phyloP scores from a whole-genome alignment of 2,888 invertebrate genomes.

The Sarcophaga subvicina region DNA sequence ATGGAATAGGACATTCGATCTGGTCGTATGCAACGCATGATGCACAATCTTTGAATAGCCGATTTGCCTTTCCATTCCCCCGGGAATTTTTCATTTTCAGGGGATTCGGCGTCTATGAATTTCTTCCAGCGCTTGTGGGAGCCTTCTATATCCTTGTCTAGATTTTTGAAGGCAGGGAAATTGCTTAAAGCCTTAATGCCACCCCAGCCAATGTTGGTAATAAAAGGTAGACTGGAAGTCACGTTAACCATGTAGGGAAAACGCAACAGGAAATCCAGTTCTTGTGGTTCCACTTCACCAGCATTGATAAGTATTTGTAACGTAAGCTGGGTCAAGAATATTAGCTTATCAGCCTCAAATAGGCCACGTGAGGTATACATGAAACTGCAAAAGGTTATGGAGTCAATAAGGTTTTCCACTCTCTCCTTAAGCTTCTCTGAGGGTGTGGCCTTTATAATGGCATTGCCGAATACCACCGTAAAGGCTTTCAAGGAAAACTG shows the following conservation, averaged over 20 bases:
- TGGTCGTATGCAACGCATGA: constrained; percentile 94
- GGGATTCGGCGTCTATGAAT: constrained; percentile 94
- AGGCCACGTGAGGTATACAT: constrained; percentile 94
- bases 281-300: constrained; percentile 87
- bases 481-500: constrained; percentile 98
- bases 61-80: constrained; percentile 98
- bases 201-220: constrained; percentile 90
- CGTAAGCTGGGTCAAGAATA: constrained; percentile 93
- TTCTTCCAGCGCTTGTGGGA: constrained; percentile 96
- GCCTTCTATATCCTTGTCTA: constrained; percentile 96
- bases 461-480: constrained; percentile 92
- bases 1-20: constrained; percentile 96
- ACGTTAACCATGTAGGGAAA: constrained; percentile 91
- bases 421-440: constrained; percentile 88
- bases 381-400: constrained; percentile 93
- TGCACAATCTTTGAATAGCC: constrained; percentile 92
- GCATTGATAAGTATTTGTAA: constrained; percentile 85
- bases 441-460: constrained; percentile 87
- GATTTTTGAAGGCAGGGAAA: constrained; percentile 90
- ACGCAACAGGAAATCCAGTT: constrained; percentile 93
- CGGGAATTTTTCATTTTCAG: constrained; percentile 96
- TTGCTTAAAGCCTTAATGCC: constrained; percentile 90
- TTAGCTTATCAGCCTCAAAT: constrained; percentile 95
- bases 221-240: constrained; percentile 91
- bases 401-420: constrained; percentile 91